A percentile compares a stretch with the other conserved stretches of the same genome.
phyloP scores from a whole-genome alignment of 2,888 invertebrate species.

The Macrophya alboannulata region DNA sequence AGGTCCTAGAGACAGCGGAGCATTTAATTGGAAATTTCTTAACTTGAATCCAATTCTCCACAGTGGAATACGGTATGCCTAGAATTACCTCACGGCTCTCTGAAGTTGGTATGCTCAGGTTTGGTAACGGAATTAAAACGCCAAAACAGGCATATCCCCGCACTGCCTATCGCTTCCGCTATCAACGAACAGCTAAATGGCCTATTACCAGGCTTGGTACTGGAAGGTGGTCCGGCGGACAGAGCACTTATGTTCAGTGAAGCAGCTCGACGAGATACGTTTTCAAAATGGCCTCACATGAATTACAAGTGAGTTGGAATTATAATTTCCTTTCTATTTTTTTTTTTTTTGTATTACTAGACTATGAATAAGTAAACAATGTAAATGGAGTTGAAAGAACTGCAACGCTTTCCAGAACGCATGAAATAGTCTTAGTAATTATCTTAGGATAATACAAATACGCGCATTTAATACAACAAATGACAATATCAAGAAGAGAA shows the following conservation, averaged over 20 bases:
- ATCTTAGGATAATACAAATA: slow-evolving; percentile 42
- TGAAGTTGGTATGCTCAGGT: slow-evolving; percentile 90
- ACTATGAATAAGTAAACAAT: slow-evolving; percentile 40
- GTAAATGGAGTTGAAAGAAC: background rate
- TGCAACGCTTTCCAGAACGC: background rate
- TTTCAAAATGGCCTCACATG: slow-evolving; percentile 98
- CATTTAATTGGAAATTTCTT: background rate
- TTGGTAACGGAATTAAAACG: slow-evolving; percentile 92
- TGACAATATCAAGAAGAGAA: slow-evolving; percentile 44
- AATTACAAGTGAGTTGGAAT: slow-evolving; percentile 90
- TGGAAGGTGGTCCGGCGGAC: slow-evolving; percentile 80
- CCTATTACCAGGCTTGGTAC: slow-evolving; percentile 83
- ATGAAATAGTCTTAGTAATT: background rate
- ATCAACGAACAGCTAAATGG: slow-evolving; percentile 93
- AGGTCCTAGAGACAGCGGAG: background rate
- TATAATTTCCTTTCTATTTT: slow-evolving; percentile 32
- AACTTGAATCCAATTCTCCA: slow-evolving; percentile 69
- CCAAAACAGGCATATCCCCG: slow-evolving; percentile 92
- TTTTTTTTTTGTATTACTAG: slow-evolving; percentile 8
- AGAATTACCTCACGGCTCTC: slow-evolving; percentile 89
- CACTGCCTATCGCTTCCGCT: slow-evolving; percentile 93
- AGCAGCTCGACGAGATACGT: slow-evolving; percentile 94
- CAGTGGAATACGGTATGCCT: slow-evolving; percentile 97
- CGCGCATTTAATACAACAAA: slow-evolving; percentile 13
- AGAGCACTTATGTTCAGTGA: slow-evolving; percentile 94